phyloP scores from a whole-genome alignment of 2,113 vertebrate species.

The Pituophis catenifer region DNA sequence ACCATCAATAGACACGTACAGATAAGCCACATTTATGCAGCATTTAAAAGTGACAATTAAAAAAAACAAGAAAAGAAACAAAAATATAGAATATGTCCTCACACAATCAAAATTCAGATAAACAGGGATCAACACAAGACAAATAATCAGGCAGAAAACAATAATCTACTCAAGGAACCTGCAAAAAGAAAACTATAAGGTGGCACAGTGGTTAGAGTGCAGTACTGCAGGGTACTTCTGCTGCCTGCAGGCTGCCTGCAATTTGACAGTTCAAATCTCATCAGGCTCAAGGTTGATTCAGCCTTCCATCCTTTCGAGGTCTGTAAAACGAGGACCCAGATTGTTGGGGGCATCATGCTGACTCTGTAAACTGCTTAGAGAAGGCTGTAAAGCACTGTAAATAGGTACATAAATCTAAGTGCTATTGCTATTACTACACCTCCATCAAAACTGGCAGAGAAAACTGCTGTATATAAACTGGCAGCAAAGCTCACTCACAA shows the following conservation, averaged over 20 bases:
- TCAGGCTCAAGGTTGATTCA: too few relatives aligned
- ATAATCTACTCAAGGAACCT: not conserved
- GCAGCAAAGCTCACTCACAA: not conserved
- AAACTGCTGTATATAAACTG: not conserved
- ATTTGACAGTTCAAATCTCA: too few relatives aligned
- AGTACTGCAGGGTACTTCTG: too few relatives aligned
- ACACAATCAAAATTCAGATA: not conserved
- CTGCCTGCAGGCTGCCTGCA: too few relatives aligned
- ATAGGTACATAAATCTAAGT: too few relatives aligned
- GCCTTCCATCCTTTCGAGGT: too few relatives aligned
- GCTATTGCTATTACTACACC: not conserved
- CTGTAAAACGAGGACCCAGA: too few relatives aligned
- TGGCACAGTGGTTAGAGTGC: too few relatives aligned
- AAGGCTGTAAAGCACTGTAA: too few relatives aligned
- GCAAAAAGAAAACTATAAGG: not conserved
- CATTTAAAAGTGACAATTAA: not conserved
- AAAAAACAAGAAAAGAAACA: not conserved
- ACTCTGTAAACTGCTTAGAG: too few relatives aligned
- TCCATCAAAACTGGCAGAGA: not conserved
- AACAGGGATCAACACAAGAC: not conserved
- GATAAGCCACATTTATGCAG: not conserved
- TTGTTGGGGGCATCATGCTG: too few relatives aligned
- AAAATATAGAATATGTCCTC: not conserved
- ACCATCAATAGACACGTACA: not conserved
- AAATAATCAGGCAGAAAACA: not conserved